Percentiles rank a stretch among this genome's conserved stretches.
Evolutionary conservation across 2,113 vertebrate species (phyloP).

Genomic region (Gymnorhina tibicen): DNA sequence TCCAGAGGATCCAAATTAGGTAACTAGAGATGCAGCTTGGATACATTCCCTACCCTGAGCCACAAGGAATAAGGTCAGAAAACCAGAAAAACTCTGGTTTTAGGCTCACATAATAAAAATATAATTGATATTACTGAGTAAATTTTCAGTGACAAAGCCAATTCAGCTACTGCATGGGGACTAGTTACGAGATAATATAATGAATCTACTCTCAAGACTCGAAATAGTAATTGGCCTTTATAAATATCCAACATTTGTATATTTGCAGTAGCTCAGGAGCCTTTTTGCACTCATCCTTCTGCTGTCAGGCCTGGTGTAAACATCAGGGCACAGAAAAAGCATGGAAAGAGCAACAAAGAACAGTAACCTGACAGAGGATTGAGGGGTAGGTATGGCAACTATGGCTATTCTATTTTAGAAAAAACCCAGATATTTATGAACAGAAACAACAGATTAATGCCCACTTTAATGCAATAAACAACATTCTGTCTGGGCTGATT

Average conservation of each 20-base stretch:
- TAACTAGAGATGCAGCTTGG: neutral
- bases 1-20: neutral
- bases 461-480: neutral
- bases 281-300: neutral
- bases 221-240: neutral
- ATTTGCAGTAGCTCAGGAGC: neutral
- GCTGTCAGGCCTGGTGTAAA: neutral
- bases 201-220: neutral
- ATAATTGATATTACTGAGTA: neutral
- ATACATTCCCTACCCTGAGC: neutral
- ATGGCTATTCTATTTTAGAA: neutral
- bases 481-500: neutral
- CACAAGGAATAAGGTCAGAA: neutral
- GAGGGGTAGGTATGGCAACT: neutral
- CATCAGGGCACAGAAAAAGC: neutral
- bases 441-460: neutral
- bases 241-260: neutral
- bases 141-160: neutral
- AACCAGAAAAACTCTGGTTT: neutral
- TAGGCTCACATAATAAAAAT: neutral
- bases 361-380: neutral
- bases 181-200: neutral
- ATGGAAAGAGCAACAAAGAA: neutral
- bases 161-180: neutral
- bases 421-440: neutral